Evolutionary conservation across 92 coral and sea anemone species (phyloP).

Genomic region (Montipora capitata): DNA sequence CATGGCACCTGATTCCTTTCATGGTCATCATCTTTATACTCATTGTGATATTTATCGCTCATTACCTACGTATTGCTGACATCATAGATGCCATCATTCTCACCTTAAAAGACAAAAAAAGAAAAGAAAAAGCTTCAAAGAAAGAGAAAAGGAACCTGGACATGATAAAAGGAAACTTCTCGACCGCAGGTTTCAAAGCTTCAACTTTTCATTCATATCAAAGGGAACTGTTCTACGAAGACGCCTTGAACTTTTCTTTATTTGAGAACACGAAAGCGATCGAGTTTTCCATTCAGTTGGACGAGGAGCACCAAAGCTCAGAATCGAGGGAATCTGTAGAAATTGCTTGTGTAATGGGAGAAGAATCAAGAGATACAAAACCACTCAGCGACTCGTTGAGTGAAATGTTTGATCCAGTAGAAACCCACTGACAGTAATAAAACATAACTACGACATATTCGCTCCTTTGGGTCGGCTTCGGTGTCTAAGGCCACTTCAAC

Average conservation of each 20-base stretch:
- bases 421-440: background rate
- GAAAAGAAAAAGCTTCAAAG: background rate
- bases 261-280: conserved; percentile 34
- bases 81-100: conserved; percentile 14
- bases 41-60: conserved; percentile 1
- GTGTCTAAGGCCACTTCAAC: background rate
- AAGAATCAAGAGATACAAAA: background rate
- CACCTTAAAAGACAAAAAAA: conserved; percentile 21
- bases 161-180: conserved; percentile 34
- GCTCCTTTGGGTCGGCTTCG: background rate
- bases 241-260: conserved; percentile 39
- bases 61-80: conserved; percentile 37
- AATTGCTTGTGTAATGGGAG: conserved; percentile 36
- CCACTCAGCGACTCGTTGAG: conserved; percentile 20
- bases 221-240: conserved; percentile 52
- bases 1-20: conserved; percentile 50
- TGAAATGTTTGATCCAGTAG: conserved; percentile 17
- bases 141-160: background rate
- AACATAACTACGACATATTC: background rate
- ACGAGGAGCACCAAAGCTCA: conserved; percentile 13
- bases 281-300: conserved; percentile 42
- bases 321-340: conserved; percentile 44
- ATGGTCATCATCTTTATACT: conserved; percentile 15
- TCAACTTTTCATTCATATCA: conserved; percentile 44
- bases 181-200: conserved; percentile 20